Evolutionary conservation across 1,140 invertebrate species (phyloP).

Genomic region (Solenopsis invicta): DNA sequence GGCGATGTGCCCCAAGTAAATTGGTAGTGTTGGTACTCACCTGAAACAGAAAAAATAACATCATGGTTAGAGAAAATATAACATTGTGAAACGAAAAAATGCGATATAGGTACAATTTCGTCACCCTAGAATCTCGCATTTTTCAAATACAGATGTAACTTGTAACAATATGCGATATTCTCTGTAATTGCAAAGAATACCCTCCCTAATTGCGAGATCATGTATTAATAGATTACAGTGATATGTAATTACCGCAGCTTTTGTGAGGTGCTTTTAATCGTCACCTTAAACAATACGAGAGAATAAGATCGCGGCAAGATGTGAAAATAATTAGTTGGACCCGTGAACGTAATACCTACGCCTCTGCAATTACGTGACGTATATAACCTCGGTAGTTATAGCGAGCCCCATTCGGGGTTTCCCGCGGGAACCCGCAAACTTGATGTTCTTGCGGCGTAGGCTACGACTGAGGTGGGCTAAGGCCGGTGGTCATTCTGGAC

Average conservation of each 20-base stretch:
- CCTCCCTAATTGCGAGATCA: background rate
- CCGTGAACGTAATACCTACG: slow-evolving; percentile 58
- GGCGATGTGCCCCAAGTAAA: background rate
- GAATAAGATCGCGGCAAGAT: slow-evolving; percentile 44
- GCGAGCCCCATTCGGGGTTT: slow-evolving; percentile 68
- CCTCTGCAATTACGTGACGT: slow-evolving; percentile 65
- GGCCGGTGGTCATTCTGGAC: slow-evolving; percentile 67
- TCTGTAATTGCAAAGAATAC: background rate
- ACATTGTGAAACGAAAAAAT: background rate
- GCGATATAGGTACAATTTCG: background rate
- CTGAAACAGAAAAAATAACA: slow-evolving; percentile 68
- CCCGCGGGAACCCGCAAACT: slow-evolving; percentile 74
- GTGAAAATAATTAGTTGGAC: slow-evolving; percentile 67
- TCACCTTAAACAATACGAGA: slow-evolving; percentile 24
- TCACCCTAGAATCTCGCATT: background rate
- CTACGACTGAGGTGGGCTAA: slow-evolving; percentile 44
- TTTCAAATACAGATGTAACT: background rate
- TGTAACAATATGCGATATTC: background rate
- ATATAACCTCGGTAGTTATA: slow-evolving; percentile 54
- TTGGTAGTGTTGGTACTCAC: slow-evolving; percentile 58
- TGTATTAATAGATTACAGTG: slow-evolving; percentile 20
- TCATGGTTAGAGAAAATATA: slow-evolving; percentile 12
- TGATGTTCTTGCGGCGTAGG: slow-evolving; percentile 71
- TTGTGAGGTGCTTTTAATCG: background rate
- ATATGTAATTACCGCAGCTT: slow-evolving; percentile 24